Conservation (phyloP, 2,113 vertebrate species). For the Lucifuga dentata region DNA sequence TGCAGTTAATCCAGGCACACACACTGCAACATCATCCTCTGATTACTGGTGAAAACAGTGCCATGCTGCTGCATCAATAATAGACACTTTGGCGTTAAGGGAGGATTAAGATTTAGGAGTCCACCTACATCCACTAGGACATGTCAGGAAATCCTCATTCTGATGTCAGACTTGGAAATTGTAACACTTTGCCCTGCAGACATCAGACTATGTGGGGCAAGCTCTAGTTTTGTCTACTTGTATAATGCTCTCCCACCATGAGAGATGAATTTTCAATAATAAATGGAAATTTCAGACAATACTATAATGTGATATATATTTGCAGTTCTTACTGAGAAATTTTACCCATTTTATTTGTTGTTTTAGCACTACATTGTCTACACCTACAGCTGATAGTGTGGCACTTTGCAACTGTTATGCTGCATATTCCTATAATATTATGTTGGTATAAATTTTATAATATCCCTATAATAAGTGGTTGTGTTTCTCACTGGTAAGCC, state of each 20-base stretch:
- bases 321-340: constrained; percentile 1
- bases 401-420: too few species aligned
- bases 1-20: constrained; percentile 7
- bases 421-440: background rate
- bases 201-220: constrained; percentile 13
- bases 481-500: background rate
- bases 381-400: too few species aligned
- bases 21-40: constrained; percentile 28
- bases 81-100: constrained; percentile 21
- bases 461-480: too few species aligned
- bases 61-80: constrained; percentile 29
- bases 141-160: constrained; percentile 47
- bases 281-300: background rate
- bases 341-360: background rate
- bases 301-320: constrained; percentile 17
- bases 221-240: constrained; percentile 1
- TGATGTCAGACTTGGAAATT: constrained; percentile 25
- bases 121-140: constrained; percentile 33
- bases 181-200: background rate
- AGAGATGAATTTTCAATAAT: background rate
- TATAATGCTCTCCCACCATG: constrained; percentile 13
- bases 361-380: background rate
- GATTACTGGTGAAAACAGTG: constrained; percentile 12
- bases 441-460: background rate
- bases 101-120: constrained; percentile 41